A percentile compares a stretch with the other conserved stretches of the same genome.
phyloP scores from a whole-genome alignment of 2,888 invertebrate species.

The Oxytorus armatus region DNA sequence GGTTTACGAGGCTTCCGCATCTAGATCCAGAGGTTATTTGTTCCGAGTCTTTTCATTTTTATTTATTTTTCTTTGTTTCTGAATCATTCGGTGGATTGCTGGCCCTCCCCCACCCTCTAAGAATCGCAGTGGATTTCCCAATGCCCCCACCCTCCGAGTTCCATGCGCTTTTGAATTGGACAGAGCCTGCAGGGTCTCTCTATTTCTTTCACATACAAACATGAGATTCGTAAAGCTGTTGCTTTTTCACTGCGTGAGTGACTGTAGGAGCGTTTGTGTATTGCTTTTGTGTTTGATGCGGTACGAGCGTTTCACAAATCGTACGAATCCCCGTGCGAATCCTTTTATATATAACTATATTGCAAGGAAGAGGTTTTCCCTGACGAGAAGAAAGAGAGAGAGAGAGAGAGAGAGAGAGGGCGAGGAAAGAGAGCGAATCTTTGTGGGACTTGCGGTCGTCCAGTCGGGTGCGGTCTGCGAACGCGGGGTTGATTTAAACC shows the following conservation, averaged over 20 bases:
- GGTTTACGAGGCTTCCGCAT: conserved; percentile 28
- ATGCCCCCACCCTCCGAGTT: background rate
- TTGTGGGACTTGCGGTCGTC: conserved; percentile 68
- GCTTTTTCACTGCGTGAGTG: conserved; percentile 9
- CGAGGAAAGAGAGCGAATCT: conserved; percentile 63
- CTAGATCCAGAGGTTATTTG: conserved; percentile 14
- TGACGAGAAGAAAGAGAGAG: conserved; percentile 9
- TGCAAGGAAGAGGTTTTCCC: conserved; percentile 22
- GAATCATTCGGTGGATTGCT: conserved; percentile 44
- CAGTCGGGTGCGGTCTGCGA: conserved; percentile 50
- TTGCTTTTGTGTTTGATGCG: conserved; percentile 6
- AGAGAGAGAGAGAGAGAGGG: conserved; percentile 9
- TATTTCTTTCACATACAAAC: background rate
- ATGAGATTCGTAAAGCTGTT: conserved; percentile 27
- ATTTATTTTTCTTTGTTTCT: conserved; percentile 26
- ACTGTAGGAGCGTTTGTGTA: background rate
- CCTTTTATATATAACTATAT: conserved; percentile 1
- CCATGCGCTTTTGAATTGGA: conserved; percentile 43
- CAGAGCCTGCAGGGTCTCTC: background rate
- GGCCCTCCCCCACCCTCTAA: background rate
- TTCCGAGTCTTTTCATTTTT: conserved; percentile 7
- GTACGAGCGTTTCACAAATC: conserved; percentile 21
- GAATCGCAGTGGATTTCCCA: conserved; percentile 44
- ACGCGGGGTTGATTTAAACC: conserved; percentile 72
- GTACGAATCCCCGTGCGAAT: background rate